A percentile compares a stretch with the other conserved stretches of the same genome.
Evolutionary conservation across 2,113 vertebrate species (phyloP).

Genomic region (Upupa epops): DNA sequence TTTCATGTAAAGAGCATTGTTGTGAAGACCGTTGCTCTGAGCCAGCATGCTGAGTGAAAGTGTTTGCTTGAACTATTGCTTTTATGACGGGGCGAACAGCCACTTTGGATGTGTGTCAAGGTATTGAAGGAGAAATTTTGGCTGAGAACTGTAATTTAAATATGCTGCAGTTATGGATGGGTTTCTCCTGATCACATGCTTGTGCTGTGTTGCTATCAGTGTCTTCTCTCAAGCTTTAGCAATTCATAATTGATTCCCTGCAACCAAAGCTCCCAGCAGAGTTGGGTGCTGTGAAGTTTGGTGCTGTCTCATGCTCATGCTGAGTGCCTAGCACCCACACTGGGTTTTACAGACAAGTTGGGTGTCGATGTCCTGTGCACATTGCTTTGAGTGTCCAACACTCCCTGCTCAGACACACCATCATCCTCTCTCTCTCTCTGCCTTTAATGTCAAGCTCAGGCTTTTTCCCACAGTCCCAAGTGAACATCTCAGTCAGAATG

Average conservation of each 20-base stretch:
- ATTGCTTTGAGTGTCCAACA: accelerated
- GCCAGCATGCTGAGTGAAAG: background rate
- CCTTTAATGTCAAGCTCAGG: background rate
- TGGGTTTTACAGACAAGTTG: background rate
- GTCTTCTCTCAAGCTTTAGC: background rate
- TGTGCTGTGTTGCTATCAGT: background rate
- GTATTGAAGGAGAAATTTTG: background rate
- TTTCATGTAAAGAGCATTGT: background rate
- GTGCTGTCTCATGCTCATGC: accelerated
- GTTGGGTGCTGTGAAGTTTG: background rate
- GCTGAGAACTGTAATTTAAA: background rate
- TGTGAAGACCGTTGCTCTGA: background rate
- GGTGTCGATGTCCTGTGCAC: background rate
- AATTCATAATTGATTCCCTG: background rate
- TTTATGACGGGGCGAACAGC: background rate
- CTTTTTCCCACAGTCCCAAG: background rate
- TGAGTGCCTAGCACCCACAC: background rate
- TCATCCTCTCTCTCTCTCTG: background rate
- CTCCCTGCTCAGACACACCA: background rate
- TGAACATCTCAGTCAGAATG: background rate
- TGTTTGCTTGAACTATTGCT: background rate
- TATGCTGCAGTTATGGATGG: background rate
- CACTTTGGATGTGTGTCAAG: background rate
- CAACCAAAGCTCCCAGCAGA: background rate
- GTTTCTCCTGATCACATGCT: background rate